Conservation (phyloP, 1,140 invertebrate genomes). For the Aplysia californica region DNA sequence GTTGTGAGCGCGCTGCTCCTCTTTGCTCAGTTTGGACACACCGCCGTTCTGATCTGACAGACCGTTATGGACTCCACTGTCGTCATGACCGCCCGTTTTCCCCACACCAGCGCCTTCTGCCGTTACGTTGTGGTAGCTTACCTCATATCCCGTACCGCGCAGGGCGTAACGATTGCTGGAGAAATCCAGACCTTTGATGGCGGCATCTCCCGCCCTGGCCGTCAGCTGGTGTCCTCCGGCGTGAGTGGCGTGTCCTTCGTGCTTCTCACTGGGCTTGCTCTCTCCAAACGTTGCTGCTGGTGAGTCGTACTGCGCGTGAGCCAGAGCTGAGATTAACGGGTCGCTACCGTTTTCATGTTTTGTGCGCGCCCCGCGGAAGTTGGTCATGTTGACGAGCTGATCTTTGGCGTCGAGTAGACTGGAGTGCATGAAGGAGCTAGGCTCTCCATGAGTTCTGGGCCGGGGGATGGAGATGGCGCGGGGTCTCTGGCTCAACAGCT, state of each 20-base stretch:
- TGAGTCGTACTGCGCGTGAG: not conserved
- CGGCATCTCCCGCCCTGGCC: not conserved
- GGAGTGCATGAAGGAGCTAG: conserved; percentile 18
- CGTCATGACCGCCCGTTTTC: no score
- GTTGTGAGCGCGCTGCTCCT: not conserved
- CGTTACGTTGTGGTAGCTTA: not conserved
- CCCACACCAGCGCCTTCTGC: not conserved
- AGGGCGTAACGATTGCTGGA: no score
- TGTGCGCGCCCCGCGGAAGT: not conserved
- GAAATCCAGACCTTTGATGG: no score
- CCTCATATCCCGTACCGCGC: not conserved
- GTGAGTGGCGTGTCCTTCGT: no score
- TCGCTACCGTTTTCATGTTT: not conserved
- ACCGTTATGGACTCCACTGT: no score
- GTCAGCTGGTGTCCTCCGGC: not conserved
- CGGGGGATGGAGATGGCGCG: conserved; percentile 25
- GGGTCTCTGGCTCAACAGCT: conserved; percentile 1
- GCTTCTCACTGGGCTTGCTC: not conserved
- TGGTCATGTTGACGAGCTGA: not conserved
- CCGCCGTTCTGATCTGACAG: not conserved
- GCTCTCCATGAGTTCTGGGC: not conserved
- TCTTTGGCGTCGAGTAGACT: conserved; percentile 7
- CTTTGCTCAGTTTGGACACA: not conserved
- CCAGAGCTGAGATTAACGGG: no score
- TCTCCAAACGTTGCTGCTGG: not conserved